phyloP scores from a whole-genome alignment of 2,113 vertebrate genomes.

The Gnathonemus longibarbis region DNA sequence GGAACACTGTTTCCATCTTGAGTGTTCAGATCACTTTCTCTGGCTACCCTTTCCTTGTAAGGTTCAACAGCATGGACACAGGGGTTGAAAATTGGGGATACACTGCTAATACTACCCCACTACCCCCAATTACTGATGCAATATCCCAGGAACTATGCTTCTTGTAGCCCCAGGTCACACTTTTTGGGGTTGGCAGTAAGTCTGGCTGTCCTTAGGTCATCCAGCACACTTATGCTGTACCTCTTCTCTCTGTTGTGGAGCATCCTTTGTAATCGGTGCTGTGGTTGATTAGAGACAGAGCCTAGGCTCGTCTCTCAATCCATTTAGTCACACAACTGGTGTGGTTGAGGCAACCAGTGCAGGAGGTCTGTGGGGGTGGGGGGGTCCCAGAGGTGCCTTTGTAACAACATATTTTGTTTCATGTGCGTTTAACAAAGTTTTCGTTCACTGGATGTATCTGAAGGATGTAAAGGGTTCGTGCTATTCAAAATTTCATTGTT shows the following conservation, averaged over 20 bases:
- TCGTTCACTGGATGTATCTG: background rate
- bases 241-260: background rate
- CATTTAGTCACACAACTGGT: background rate
- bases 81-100: background rate
- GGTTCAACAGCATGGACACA: background rate
- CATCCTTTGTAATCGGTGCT: background rate
- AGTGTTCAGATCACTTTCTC: background rate
- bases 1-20: background rate
- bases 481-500: too few relatives aligned
- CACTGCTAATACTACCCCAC: background rate
- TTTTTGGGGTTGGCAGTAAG: background rate
- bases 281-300: background rate
- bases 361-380: too few relatives aligned
- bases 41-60: background rate
- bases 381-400: background rate
- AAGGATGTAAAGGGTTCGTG: too few relatives aligned
- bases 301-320: background rate
- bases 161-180: background rate
- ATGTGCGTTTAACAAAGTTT: background rate
- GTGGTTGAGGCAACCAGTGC: background rate
- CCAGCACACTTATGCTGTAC: background rate
- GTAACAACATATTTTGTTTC: background rate
- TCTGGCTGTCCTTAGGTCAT: background rate
- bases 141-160: background rate
- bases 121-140: background rate